Base-by-base conservation (phyloP, 92 coral and sea anemone genomes). In the Actinernus sp. region DNA sequence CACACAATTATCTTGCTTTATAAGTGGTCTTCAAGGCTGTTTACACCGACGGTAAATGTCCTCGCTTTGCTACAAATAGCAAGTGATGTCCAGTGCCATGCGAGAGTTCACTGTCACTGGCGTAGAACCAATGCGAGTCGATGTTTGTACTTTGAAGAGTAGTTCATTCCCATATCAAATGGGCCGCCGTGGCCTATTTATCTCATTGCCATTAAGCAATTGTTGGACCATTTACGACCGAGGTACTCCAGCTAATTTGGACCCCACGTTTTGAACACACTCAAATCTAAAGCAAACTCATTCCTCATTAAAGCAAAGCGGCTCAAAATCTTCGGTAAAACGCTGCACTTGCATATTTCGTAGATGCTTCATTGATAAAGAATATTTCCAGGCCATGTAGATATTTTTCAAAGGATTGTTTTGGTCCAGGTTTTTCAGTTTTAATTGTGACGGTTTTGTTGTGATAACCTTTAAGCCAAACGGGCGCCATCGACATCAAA, bases 121-220 rank as follows among this genome's bases (percentile, higher is more conserved):
- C n/a, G n/a, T n/a, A n/a, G n/a, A n/a, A n/a, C n/a, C n/a, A n/a
- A n/a, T n/a, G n/a, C n/a, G n/a, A n/a, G n/a, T n/a, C 6, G 41
- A 18, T 45, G 52, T 45, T 70, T 70, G 43, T 70, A 3, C 78
- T 43, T 44, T 43, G 66, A 70, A 70, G 34, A 62, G 58, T 36
- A 54, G 43, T 33, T 20, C 17, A n/a, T 11, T 55, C 61, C 55
- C 31, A 43, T 40, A 56, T 56, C 78, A 70, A 70, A 70, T 70
- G 49, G 30, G 56, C 78, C 78, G 78, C 78, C 65, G 19, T 4
- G 5, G 5, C 18, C 21, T 45, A 45, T 45, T 45, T 45, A 45
- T 45, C 52, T n/a, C 52, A 7, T 23, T 45, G 52, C 52, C 21
- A 45, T 45, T 45, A 45, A 45, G 52, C 52, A 45, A 45, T 45